Conservation (phyloP, 2,113 vertebrate species). For the Todiramphus chloris region DNA sequence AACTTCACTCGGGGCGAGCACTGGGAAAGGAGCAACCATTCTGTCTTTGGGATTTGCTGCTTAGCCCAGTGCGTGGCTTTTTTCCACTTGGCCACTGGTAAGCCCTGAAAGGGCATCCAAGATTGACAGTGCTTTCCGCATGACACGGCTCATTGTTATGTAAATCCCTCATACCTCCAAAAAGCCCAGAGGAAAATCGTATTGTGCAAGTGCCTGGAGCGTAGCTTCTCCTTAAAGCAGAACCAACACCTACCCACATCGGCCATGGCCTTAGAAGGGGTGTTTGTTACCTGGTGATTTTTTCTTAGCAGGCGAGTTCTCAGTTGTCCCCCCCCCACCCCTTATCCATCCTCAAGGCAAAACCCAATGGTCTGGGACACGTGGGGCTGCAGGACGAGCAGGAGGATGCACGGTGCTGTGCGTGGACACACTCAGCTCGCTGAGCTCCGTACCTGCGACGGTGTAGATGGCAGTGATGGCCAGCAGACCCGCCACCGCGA, state of each 20-base stretch:
- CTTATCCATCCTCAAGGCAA: background rate
- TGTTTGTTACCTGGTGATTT: background rate
- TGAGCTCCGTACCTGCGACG: constrained; percentile 78
- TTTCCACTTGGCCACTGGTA: constrained; percentile 43
- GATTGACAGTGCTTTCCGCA: background rate
- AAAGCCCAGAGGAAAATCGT: background rate
- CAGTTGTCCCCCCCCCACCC: no score
- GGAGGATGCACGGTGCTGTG: rapidly evolving
- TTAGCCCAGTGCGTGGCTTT: background rate
- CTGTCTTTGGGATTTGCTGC: background rate
- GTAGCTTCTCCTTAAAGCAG: background rate
- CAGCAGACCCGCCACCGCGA: constrained; percentile 81
- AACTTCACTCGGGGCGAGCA: background rate
- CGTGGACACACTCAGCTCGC: background rate
- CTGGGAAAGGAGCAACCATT: constrained; percentile 50
- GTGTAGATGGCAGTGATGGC: constrained; percentile 92
- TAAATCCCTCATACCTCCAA: background rate
- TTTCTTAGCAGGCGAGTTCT: background rate
- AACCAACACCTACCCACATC: rapidly evolving
- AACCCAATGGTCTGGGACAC: background rate
- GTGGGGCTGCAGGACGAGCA: background rate
- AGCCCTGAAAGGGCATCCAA: constrained; percentile 34
- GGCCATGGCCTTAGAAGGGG: background rate
- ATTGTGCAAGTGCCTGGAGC: background rate
- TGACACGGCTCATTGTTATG: background rate